Percentiles rank a stretch among this genome's conserved stretches.
phyloP scores from a whole-genome alignment of 2,797 vertebrate genomes.

The Loris lydekkerianus region DNA sequence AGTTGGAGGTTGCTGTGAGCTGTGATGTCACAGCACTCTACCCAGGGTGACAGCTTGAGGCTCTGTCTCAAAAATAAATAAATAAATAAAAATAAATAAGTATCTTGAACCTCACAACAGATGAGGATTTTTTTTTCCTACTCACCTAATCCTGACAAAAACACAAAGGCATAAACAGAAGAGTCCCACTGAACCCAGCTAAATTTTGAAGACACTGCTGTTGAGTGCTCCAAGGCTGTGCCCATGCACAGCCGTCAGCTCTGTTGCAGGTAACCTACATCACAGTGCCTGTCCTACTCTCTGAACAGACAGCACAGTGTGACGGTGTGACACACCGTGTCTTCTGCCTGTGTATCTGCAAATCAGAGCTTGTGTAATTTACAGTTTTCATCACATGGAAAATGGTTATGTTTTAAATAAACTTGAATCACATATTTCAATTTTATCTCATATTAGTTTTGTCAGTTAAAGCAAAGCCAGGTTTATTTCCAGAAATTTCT shows the following conservation, averaged over 20 bases:
- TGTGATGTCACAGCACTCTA: no score
- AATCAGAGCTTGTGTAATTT: not conserved
- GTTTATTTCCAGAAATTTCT: conserved; percentile 41
- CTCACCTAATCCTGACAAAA: not conserved
- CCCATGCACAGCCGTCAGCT: not conserved
- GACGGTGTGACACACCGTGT: not conserved
- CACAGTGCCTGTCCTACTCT: not conserved
- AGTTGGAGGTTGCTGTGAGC: no score
- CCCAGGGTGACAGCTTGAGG: no score
- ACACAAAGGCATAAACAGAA: not conserved
- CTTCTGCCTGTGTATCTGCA: no score
- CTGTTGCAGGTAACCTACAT: not conserved
- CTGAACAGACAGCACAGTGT: not conserved
- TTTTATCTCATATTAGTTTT: not conserved
- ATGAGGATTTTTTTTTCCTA: not conserved
- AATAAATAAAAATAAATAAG: not conserved
- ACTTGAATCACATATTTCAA: not conserved
- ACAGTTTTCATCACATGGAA: not conserved
- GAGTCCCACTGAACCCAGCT: not conserved
- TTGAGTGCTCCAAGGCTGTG: not conserved
- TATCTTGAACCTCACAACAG: not conserved
- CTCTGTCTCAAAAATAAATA: no score
- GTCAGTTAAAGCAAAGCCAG: not conserved
- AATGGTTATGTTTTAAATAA: not conserved
- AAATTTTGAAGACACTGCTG: not conserved